phyloP scores from a whole-genome alignment of 2,888 invertebrate species.

The Podotricha telesiphe region DNA sequence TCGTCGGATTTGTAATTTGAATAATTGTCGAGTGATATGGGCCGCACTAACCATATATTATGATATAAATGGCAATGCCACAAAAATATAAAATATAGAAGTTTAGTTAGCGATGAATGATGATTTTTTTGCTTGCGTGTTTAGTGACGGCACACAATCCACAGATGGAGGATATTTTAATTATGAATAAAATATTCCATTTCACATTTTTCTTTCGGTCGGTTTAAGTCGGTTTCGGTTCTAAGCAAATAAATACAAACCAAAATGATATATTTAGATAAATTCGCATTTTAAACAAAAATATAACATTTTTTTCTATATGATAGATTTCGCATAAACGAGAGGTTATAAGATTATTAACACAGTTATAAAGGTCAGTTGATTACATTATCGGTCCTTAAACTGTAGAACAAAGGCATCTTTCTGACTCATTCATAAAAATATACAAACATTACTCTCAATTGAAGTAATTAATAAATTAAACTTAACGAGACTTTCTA shows the following conservation, averaged over 20 bases:
- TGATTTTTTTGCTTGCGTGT: too few species aligned
- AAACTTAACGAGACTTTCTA: constrained; percentile 18
- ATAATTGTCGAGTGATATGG: background rate
- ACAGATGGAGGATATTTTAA: too few species aligned
- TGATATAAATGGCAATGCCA: too few species aligned
- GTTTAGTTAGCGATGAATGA: too few species aligned
- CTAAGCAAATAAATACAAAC: too few species aligned
- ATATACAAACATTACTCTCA: constrained; percentile 21
- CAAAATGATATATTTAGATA: background rate
- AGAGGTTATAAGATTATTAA: background rate
- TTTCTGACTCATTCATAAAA: constrained; percentile 27
- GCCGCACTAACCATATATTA: too few species aligned
- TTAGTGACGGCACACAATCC: too few species aligned
- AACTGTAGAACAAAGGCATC: constrained; percentile 18
- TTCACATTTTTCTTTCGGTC: too few species aligned
- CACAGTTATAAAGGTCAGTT: constrained; percentile 11
- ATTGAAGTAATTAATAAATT: constrained; percentile 21
- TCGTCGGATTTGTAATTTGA: background rate
- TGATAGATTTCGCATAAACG: constrained; percentile 11
- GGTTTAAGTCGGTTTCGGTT: too few species aligned
- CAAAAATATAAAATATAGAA: too few species aligned
- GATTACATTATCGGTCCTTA: constrained; percentile 20
- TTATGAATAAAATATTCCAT: too few species aligned
- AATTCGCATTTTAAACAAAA: background rate
- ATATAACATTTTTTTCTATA: background rate